Percentiles rank a stretch among this genome's conserved stretches.
These are phyloP conservation scores for Equus quagga DNA, from an alignment of 2,113 vertebrate genomes.

Conservation along the genomic window DNA sequence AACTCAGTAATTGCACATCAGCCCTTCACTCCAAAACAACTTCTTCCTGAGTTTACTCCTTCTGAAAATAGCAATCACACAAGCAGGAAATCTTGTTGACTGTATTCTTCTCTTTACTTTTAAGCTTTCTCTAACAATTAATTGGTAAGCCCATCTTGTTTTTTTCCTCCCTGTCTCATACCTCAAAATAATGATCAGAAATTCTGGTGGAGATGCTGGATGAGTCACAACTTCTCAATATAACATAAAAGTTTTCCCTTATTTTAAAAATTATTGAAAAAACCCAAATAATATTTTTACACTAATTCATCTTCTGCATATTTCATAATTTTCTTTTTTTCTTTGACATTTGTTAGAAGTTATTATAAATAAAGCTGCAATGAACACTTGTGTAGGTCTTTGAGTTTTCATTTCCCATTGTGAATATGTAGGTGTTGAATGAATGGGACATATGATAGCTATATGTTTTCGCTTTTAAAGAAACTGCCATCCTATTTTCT, in stretches of 20 bases:
- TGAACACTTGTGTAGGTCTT: background rate
- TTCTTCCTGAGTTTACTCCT: background rate
- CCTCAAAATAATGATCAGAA: background rate
- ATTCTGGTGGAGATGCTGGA: background rate
- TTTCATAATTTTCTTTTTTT: background rate
- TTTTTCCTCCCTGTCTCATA: too few relatives aligned
- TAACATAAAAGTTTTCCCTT: background rate
- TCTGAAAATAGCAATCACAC: background rate
- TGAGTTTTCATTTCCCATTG: background rate
- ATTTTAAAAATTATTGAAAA: background rate
- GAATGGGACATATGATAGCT: background rate
- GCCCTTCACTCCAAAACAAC: background rate
- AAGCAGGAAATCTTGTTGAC: background rate
- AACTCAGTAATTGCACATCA: background rate
- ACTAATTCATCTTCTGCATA: background rate
- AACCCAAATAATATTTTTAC: background rate
- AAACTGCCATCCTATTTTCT: background rate
- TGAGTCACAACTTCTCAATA: background rate
- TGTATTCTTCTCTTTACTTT: conserved; percentile 23
- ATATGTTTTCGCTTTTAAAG: background rate
- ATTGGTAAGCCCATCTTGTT: background rate
- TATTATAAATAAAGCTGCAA: background rate
- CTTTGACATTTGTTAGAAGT: background rate
- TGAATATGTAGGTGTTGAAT: background rate
- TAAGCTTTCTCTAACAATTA: background rate